Base-by-base conservation (phyloP, 1,140 invertebrate genomes). In the Dendrolimus punctatus region DNA sequence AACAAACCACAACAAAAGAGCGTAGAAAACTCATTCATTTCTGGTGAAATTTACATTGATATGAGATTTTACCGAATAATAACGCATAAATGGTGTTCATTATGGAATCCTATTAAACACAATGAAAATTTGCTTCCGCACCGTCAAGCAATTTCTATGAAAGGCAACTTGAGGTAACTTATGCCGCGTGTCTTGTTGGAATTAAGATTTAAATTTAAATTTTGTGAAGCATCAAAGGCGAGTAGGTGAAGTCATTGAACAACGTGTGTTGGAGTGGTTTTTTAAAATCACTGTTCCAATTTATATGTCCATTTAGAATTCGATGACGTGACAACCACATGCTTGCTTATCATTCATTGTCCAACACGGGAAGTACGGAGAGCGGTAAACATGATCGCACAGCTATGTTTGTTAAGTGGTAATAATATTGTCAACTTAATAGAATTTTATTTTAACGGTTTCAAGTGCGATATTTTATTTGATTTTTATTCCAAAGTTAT, bases 191-290 rank as follows among this genome's bases (percentile, higher is more conserved):
- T 80, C 76, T 80, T 76, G 78, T 80, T 80, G 79, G 80, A 82
- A 80, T 78, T 72, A 77, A 75, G 71, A 71, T 80, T 81, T 83
- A 70, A 80, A 85, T 81, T 84, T 82, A 77, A 74, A 85, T 81
- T 83, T 75, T 69, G 52, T 46, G 60, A 76, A 70, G 60, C 62
- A 66, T 67, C 73, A 65, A 66, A 50, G 56, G 75, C 76, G 75
- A 77, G 71, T 82, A 80, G 76, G 82, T 83, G 77, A 77, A 23
- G 23, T 23, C 23, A 23, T 23, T 23, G 23, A 23, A 23, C 23
- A 23, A 23, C 23, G 23, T 23, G 3, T 23, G 3, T 23, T 23
- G 23, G 23, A 23, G 23, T 23, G 23, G 23, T 2, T 23, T 23
- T 23, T 23, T 23, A 23, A 23, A 23, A 23, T 23, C 23, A 23